phyloP scores from a whole-genome alignment of 2,888 invertebrate genomes.

The Tholera decimalis region DNA sequence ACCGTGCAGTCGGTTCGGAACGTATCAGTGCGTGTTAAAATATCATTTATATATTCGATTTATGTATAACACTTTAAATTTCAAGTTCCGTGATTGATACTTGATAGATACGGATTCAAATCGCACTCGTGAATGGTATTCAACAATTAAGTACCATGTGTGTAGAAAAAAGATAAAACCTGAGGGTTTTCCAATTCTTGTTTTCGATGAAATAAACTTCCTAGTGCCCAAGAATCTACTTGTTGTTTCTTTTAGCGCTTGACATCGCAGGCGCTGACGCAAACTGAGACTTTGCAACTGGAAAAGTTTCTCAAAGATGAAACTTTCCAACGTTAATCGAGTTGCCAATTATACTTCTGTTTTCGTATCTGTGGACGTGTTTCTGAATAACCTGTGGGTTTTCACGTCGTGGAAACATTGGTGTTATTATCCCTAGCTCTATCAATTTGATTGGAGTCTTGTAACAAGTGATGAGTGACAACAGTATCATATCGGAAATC shows the following conservation, averaged over 20 bases:
- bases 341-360: slow-evolving; percentile 29
- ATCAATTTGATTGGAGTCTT: not conserved
- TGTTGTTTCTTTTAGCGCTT: slow-evolving; percentile 18
- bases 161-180: slow-evolving; percentile 5
- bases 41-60: slow-evolving; percentile 12
- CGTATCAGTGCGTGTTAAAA: not conserved
- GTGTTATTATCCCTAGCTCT: not conserved
- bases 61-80: slow-evolving; percentile 7
- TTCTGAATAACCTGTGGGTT: not conserved
- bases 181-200: slow-evolving; percentile 2
- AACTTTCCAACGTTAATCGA: slow-evolving; percentile 27
- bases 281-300: slow-evolving; percentile 29
- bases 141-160: not conserved
- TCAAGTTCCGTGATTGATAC: slow-evolving; percentile 1
- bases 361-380: slow-evolving; percentile 6
- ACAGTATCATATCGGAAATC: not conserved
- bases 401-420: slow-evolving; percentile 5
- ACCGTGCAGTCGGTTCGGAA: not conserved
- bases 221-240: slow-evolving; percentile 2
- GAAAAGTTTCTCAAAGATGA: slow-evolving; percentile 20
- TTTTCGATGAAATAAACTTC: slow-evolving; percentile 9
- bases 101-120: slow-evolving; percentile 5
- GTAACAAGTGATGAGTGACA: slow-evolving; percentile 17
- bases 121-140: not conserved
- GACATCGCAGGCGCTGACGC: not conserved